Base-by-base conservation (phyloP, 2,797 vertebrate genomes). In the Echiichthys vipera region DNA sequence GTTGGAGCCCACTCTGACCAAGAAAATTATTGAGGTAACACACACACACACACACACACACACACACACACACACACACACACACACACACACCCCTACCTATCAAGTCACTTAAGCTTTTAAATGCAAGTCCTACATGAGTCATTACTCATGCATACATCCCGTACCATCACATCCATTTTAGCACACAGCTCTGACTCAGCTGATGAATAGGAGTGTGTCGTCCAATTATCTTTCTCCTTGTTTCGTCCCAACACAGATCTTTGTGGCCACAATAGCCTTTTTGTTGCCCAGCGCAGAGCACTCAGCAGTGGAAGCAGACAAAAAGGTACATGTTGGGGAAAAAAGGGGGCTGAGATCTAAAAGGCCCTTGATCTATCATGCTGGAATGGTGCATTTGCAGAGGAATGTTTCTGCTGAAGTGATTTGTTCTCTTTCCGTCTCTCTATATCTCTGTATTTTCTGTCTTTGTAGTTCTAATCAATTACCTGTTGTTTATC, bases 241-340 rank as follows among this genome's bases (percentile, higher is more conserved):
- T 87, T 88, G 68, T 86, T 86, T 85, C 91, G 53, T 84, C 79
- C 91, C 91, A 53, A 88, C 91, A 62, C 87, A 99, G 98, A 98
- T 99, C 89, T 98, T 99, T 54, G 96, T 99, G 92, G 97, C 97
- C 86, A 99, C 98, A 78, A 96, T 98, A 78, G 95, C 96, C 13
- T 99, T 98, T 91, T 97, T 99, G 83, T 92, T 99, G 92, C 98
- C 98, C 0, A 96, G 96, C 77, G 96, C 98, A 1, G 98, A 99
- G 65, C 95, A 96, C 84, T 99, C 98, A 37, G 95, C 95, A 2
- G 88, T 97, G 89, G 98, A 99, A 91, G 94, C 94, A 24, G 98
- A 99, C 92, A 99, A 99, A 94, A 98, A 98, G 96, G 98, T 98
- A 94, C 77, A 86, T 45, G 71, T 70, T 87, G 76, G 80, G n/a